Base-by-base conservation (phyloP, 2,797 vertebrate genomes). In the Synanceia verrucosa region DNA sequence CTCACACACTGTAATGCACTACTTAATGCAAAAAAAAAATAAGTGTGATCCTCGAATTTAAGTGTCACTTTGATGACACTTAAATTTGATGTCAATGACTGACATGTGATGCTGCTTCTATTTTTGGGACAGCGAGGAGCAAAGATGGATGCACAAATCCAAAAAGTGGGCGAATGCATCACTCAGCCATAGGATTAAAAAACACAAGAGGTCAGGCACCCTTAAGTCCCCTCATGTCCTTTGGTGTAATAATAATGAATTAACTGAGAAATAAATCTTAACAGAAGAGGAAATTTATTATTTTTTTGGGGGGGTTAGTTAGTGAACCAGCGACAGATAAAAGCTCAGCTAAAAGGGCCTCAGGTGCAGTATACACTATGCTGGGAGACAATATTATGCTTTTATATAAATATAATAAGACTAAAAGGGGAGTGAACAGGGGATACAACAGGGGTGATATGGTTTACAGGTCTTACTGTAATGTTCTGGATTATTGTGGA, bases 241-340 rank as follows among this genome's bases (percentile, higher is more conserved):
- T 52, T 60, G 21, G 51, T 47, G 21, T n/a, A 70, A 52, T 62
- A 70, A 52, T 62, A 18, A 37, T 55, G 47, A 73, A 76, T 53
- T 53, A 50, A 56, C n/a, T 34, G 6, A 18, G 18, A 64, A 28
- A 59, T 19, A 44, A 33, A n/a, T n/a, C n/a, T 3, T 3, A 24
- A 47, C 4, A 29, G 9, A 57, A 36, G 44, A 52, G 61, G n/a
- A 39, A 31, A 21, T 34, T 8, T 5, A 19, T 51, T 16, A 46
- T n/a, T 67, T 67, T 47, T 57, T 34, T n/a, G n/a, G n/a, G n/a
- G n/a, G n/a, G 23, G 34, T 28, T 34, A 50, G 36, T 34, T 61
- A 56, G 28, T 50, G 51, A 58, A 68, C 31, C 58, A n/a, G 44
- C 1, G 9, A 43, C 33, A 34, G 24, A 62, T 72, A 72, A 70